phyloP scores from a whole-genome alignment of 2,888 invertebrate species.

The Lordiphosa fenestrarum region DNA sequence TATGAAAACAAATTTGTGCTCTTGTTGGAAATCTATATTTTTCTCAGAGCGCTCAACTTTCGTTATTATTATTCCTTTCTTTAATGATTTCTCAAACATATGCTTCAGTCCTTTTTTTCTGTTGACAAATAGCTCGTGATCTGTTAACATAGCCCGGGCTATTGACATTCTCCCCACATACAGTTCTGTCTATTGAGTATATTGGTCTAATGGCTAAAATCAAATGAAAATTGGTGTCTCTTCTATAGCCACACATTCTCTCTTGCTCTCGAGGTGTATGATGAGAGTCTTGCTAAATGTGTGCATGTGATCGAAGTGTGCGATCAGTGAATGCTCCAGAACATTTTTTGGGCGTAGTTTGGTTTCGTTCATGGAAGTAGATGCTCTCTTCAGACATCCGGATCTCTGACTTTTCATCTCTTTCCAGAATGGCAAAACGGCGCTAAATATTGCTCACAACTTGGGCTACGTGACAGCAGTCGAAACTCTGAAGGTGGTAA shows the following conservation, averaged over 20 bases:
- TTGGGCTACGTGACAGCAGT: constrained; percentile 99
- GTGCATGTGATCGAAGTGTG: constrained; percentile 1
- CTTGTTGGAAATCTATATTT: no score
- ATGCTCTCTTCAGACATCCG: not conserved
- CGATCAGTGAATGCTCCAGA: constrained; percentile 5
- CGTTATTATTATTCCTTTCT: no score
- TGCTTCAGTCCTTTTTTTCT: no score
- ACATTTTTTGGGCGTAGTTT: constrained; percentile 11
- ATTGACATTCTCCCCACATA: not conserved
- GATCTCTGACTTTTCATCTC: not conserved
- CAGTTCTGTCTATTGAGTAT: constrained; percentile 2
- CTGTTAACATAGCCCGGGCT: no score
- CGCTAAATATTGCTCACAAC: constrained; percentile 96
- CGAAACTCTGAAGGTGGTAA: constrained; percentile 96
- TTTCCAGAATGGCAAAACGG: constrained; percentile 95
- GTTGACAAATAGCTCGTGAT: no score
- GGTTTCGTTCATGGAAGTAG: not conserved
- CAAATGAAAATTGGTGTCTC: not conserved
- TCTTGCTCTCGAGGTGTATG: not conserved
- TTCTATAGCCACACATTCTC: not conserved
- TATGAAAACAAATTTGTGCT: no score
- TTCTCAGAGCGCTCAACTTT: no score
- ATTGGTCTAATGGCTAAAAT: not conserved
- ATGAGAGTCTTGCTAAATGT: constrained; percentile 1
- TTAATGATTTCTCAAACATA: no score